phyloP scores from a whole-genome alignment of 1,140 invertebrate species.

The Drosophila murphyi region DNA sequence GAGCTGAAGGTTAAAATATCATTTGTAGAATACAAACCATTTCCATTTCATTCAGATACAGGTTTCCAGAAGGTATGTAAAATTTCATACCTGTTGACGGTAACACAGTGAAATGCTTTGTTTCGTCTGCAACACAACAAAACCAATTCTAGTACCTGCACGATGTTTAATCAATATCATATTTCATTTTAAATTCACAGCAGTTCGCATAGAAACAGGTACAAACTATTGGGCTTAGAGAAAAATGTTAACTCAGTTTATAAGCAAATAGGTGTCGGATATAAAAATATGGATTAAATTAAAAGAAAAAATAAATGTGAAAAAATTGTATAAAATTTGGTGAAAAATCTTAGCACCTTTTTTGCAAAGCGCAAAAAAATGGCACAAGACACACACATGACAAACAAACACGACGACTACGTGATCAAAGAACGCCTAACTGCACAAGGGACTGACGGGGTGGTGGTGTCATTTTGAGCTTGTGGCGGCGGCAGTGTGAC shows the following conservation, averaged over 20 bases:
- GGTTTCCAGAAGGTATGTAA: background rate
- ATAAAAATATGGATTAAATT: background rate
- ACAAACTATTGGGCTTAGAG: background rate
- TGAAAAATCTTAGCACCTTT: slow-evolving; percentile 37
- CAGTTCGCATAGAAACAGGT: background rate
- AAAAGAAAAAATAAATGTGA: background rate
- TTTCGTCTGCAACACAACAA: background rate
- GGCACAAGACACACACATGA: slow-evolving; percentile 24
- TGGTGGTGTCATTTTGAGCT: slow-evolving; percentile 28
- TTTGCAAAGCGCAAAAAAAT: slow-evolving; percentile 44
- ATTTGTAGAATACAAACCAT: too few relatives aligned
- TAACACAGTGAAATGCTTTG: background rate
- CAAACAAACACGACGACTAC: slow-evolving; percentile 49
- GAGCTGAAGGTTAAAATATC: too few relatives aligned
- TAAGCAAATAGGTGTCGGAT: too few relatives aligned
- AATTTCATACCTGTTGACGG: background rate
- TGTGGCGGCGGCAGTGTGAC: slow-evolving; percentile 17
- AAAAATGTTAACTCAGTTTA: background rate
- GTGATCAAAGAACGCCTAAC: slow-evolving; percentile 51
- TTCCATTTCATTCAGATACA: too few relatives aligned
- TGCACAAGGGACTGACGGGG: slow-evolving; percentile 3
- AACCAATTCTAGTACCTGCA: background rate
- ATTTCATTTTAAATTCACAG: background rate
- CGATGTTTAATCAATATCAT: slow-evolving; percentile 6
- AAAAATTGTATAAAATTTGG: background rate